phyloP scores from a whole-genome alignment of 2,797 vertebrate species.

The Podarcis lilfordi region DNA sequence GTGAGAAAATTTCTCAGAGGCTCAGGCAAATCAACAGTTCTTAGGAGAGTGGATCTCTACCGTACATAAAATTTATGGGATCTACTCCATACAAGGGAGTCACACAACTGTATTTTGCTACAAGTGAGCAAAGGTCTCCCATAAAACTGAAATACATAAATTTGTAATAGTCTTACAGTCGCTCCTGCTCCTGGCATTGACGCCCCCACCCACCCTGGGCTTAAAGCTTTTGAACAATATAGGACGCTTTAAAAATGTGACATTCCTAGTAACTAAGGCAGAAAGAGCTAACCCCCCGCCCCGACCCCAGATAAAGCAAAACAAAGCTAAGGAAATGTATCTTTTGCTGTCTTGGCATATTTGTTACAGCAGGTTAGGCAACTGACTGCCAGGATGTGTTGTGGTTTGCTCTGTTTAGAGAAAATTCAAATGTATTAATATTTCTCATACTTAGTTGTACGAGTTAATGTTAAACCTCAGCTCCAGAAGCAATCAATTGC shows the following conservation, averaged over 20 bases:
- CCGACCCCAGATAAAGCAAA: background rate
- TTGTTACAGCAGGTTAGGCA: background rate
- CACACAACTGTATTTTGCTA: conserved; percentile 44
- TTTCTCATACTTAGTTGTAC: background rate
- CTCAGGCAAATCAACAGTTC: conserved; percentile 73
- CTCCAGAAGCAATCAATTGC: background rate
- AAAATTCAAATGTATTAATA: conserved; percentile 4
- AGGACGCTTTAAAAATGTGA: background rate
- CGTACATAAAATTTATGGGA: conserved; percentile 65
- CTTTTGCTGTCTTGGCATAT: background rate
- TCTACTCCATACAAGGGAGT: conserved; percentile 59
- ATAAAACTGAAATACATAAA: conserved; percentile 59
- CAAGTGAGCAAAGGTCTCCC: conserved; percentile 58
- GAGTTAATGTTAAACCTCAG: background rate
- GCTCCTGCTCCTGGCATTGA: conserved; percentile 41
- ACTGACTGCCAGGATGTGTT: background rate
- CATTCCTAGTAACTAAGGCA: background rate
- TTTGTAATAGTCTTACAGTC: conserved; percentile 45
- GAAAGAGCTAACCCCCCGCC: no score
- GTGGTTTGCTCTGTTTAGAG: background rate
- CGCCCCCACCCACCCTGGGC: no score
- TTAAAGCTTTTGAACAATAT: background rate
- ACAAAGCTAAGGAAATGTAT: background rate
- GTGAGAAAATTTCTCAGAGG: conserved; percentile 73
- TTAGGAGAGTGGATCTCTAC: conserved; percentile 61